phyloP scores from a whole-genome alignment of 2,888 invertebrate genomes.

The Watsonalla binaria region DNA sequence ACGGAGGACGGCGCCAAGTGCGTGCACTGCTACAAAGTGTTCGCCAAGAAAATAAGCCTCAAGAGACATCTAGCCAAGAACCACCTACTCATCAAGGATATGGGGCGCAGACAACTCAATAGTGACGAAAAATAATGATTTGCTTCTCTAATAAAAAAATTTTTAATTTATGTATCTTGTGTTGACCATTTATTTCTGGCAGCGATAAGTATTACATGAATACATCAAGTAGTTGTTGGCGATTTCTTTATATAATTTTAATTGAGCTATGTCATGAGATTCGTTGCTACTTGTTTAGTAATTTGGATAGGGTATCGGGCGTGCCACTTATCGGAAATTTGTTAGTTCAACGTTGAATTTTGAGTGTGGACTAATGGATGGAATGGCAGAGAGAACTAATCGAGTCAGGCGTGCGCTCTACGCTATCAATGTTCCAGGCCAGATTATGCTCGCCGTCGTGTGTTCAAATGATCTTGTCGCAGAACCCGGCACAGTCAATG shows the following conservation, averaged over 20 bases:
- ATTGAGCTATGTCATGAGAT: no score
- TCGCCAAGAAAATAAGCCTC: slow-evolving; percentile 30
- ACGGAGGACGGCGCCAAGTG: slow-evolving; percentile 32
- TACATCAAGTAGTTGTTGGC: no score
- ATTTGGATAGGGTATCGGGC: background rate
- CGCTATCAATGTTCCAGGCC: background rate
- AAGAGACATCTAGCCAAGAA: slow-evolving; percentile 34
- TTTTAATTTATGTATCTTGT: background rate
- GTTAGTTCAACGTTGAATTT: background rate
- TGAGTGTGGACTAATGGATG: background rate
- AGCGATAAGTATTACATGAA: no score
- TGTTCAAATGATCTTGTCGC: background rate
- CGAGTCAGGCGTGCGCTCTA: background rate
- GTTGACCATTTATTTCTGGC: no score
- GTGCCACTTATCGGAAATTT: background rate
- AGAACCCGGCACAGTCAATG: background rate
- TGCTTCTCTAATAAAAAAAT: background rate
- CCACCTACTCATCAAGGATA: slow-evolving; percentile 21
- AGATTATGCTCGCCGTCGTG: background rate
- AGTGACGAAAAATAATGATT: background rate
- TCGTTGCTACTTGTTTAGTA: no score
- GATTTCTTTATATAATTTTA: no score
- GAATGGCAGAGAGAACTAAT: background rate
- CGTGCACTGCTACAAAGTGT: slow-evolving; percentile 38
- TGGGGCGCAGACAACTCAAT: background rate